Base-by-base conservation (phyloP, 2,797 vertebrate genomes). In the Falco berigora region DNA sequence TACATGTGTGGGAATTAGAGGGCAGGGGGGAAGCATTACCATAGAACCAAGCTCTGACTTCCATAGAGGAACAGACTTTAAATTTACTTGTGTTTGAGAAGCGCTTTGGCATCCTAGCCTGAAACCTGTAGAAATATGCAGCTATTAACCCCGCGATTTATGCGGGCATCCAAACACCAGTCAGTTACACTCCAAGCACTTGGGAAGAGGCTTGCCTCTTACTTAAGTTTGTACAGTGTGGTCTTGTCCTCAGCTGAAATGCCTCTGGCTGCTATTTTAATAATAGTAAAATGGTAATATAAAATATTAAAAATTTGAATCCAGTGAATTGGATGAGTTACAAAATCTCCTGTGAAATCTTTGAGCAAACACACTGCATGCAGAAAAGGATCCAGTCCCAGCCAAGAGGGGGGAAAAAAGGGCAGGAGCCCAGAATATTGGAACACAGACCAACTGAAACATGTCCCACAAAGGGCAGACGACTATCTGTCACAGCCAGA, bases 1-100 rank as follows among this genome's bases (percentile, higher is more conserved):
- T 74, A 88, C 90, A 90, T 64, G 44, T 86, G 86, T 86, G 86
- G 88, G 95, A 96, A 90, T 82, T 72, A 46, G 22, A 80, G 67
- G 42, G 42, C 42, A 55, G 44, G 53, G 58, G 38, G 42, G 42
- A 91, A 79, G 81, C 50, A 55, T 82, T 94, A 71, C 53, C 34
- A 53, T 84, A 88, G 86, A 93, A 78, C 73, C 24, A 44, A 49
- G 55, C 59, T 85, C 84, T 52, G 49, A 69, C 74, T 90, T 74
- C 53, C 64, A 58, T 4, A 62, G 72, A 79, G 75, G 42, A 92
- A 96, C 86, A 38, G 38, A 95, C 24, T 64, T 56, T 81, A 72
- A 72, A 95, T 88, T 87, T 94, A 79, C 79, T 77, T 75, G 25
- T 72, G 64, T 53, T 87, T 66, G 76, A 69, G 36, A 75, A 75